phyloP scores from a whole-genome alignment of 64 coral and sea anemone genomes.

The Porites lutea region DNA sequence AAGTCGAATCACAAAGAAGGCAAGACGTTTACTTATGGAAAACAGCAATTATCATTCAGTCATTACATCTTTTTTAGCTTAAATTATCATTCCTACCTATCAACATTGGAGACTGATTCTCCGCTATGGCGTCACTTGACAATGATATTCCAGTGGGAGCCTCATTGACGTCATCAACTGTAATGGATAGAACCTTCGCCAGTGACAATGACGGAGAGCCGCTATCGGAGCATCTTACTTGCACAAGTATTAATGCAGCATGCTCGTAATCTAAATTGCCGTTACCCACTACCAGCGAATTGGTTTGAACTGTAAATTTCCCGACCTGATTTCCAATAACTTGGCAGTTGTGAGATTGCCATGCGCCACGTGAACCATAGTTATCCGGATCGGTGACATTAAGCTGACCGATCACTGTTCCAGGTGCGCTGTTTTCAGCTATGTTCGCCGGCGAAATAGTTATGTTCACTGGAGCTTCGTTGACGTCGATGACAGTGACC shows the following conservation, averaged over 20 bases:
- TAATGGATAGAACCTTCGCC: conserved; percentile 38
- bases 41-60: too few relatives aligned
- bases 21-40: too few relatives aligned
- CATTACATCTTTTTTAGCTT: neutral
- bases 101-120: conserved; percentile 62
- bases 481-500: conserved; percentile 60
- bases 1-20: too few relatives aligned
- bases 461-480: conserved; percentile 79
- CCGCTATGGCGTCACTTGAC: conserved; percentile 65
- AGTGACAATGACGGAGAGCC: conserved; percentile 45
- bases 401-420: conserved; percentile 72
- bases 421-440: conserved; percentile 71
- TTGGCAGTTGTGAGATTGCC: conserved; percentile 70
- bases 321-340: conserved; percentile 57
- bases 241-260: conserved; percentile 14
- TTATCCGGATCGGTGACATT: conserved; percentile 78
- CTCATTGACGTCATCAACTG: conserved; percentile 84
- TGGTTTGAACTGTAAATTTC: conserved; percentile 62
- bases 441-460: conserved; percentile 52
- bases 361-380: conserved; percentile 51
- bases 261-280: conserved; percentile 68
- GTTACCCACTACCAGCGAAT: conserved; percentile 29
- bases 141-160: conserved; percentile 51
- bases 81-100: conserved; percentile 52
- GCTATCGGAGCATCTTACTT: conserved; percentile 70